Conservation (phyloP, 2,888 invertebrate species). For the Morinoia aosen region DNA sequence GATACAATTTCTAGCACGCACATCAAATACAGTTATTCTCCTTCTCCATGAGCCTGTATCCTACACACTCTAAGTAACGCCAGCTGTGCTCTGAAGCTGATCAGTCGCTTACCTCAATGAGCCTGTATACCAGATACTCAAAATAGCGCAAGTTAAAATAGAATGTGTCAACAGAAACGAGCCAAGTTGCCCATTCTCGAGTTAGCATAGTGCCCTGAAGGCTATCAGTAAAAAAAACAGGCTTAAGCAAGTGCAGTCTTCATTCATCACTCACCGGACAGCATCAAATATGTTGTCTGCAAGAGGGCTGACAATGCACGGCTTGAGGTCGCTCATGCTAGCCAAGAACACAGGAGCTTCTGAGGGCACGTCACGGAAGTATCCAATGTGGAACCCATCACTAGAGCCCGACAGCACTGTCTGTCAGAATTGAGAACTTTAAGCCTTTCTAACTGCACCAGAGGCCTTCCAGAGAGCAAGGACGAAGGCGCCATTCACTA, state of each 20-base stretch:
- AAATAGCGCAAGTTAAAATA: background rate
- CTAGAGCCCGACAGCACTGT: slow-evolving; percentile 81
- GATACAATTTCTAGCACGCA: no score
- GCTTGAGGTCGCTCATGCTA: slow-evolving; percentile 80
- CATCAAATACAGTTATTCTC: no score
- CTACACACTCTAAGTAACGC: background rate
- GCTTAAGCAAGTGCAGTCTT: no score
- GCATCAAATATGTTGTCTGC: slow-evolving; percentile 87
- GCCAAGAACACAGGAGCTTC: slow-evolving; percentile 84
- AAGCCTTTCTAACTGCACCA: background rate
- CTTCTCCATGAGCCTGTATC: background rate
- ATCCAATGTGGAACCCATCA: slow-evolving; percentile 87
- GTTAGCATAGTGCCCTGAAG: no score
- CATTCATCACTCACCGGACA: slow-evolving; percentile 77
- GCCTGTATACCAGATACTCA: background rate
- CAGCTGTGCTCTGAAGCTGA: background rate
- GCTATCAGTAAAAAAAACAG: no score
- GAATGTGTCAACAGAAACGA: background rate
- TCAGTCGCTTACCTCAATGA: background rate
- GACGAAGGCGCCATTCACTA: no score
- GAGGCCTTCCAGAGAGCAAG: no score
- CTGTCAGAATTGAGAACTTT: slow-evolving; percentile 70
- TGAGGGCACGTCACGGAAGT: slow-evolving; percentile 87
- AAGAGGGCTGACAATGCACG: slow-evolving; percentile 80
- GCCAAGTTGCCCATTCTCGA: no score